These are phyloP conservation scores for Chironomus tentans DNA, from an alignment of 2,888 invertebrate genomes.

Conservation along the genomic window DNA sequence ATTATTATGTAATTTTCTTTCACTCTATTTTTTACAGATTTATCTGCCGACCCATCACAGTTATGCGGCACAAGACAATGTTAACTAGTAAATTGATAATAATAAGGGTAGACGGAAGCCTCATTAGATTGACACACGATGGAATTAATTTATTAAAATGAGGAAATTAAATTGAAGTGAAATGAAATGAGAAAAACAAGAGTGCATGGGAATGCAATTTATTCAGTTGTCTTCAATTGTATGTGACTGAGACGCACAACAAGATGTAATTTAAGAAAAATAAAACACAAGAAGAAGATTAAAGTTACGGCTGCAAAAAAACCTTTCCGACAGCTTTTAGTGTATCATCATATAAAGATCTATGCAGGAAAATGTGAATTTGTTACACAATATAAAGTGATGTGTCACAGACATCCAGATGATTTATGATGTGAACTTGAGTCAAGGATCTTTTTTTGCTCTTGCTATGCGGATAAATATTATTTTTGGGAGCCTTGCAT, in stretches of 20 bases:
- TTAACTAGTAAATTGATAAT: too few relatives aligned
- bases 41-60: too few relatives aligned
- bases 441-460: not conserved
- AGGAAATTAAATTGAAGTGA: not conserved
- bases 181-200: not conserved
- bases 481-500: not conserved
- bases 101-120: not conserved
- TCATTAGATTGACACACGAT: not conserved
- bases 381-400: not conserved
- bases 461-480: not conserved
- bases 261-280: too few relatives aligned
- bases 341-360: not conserved
- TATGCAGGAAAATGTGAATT: not conserved
- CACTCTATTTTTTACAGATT: too few relatives aligned
- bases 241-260: too few relatives aligned
- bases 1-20: too few relatives aligned
- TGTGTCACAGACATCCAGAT: not conserved
- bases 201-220: not conserved
- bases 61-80: too few relatives aligned
- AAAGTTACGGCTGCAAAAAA: not conserved
- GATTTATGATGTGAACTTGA: not conserved
- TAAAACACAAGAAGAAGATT: too few relatives aligned
- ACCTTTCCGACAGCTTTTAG: not conserved
- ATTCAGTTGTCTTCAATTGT: too few relatives aligned
- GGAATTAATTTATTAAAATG: not conserved